phyloP scores from a whole-genome alignment of 2,113 vertebrate species.

The Pomatorhinus ruficollis region DNA sequence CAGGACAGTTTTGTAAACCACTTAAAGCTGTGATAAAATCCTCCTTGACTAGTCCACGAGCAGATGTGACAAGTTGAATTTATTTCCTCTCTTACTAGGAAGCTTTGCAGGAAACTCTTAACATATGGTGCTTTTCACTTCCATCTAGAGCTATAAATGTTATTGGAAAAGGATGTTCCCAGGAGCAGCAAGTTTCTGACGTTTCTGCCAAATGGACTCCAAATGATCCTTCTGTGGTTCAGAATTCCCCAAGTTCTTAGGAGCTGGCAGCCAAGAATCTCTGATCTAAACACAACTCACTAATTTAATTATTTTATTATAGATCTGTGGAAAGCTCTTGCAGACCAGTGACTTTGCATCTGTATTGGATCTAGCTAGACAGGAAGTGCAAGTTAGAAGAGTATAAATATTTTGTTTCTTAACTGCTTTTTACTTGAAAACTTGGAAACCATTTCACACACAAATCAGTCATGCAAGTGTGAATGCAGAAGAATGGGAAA shows the following conservation, averaged over 20 bases:
- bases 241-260: slow-evolving; percentile 82
- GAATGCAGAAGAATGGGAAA: slow-evolving; percentile 37
- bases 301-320: slow-evolving; percentile 91
- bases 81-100: slow-evolving; percentile 87
- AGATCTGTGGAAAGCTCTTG: slow-evolving; percentile 77
- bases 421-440: slow-evolving; percentile 71
- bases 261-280: slow-evolving; percentile 80
- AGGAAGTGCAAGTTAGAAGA: slow-evolving; percentile 72
- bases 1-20: slow-evolving; percentile 90
- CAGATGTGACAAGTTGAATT: slow-evolving; percentile 96
- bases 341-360: slow-evolving; percentile 77
- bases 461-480: slow-evolving; percentile 53
- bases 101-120: slow-evolving; percentile 89
- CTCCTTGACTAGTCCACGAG: slow-evolving; percentile 84
- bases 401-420: slow-evolving; percentile 81
- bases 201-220: slow-evolving; percentile 83
- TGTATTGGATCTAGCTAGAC: slow-evolving; percentile 77
- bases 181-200: slow-evolving; percentile 80
- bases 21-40: slow-evolving; percentile 91
- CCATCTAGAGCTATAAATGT: slow-evolving; percentile 85
- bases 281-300: slow-evolving; percentile 81
- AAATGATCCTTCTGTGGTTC: slow-evolving; percentile 83
- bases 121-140: slow-evolving; percentile 87
- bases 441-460: slow-evolving; percentile 68
- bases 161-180: slow-evolving; percentile 87